Base-by-base conservation (phyloP, 2,888 invertebrate genomes). In the Pyralis farinalis region DNA sequence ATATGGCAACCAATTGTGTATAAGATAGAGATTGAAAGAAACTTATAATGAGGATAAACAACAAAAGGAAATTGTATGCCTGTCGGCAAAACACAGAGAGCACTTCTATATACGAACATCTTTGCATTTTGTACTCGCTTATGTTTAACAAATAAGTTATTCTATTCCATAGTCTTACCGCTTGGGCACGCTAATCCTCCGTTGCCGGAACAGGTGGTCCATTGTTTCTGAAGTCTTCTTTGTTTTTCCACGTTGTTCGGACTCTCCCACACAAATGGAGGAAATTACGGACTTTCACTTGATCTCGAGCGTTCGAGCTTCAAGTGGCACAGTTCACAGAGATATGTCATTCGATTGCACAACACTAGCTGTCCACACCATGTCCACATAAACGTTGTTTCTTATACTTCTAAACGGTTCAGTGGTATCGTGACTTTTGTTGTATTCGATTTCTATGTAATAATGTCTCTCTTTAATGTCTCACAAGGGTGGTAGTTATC, bases 171-270 rank as follows among this genome's bases (percentile, higher is more conserved):
- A 51, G 49, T 51, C 82, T 88, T 63, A 90, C 84, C 81, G 71
- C 72, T 84, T 90, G 61, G 82, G 88, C 64, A 82, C 80, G 64
- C 77, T 87, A 58, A 80, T 79, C 70, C 85, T 79, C 55, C 89
- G 74, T 59, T 81, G 88, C 62, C 85, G 85, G 77, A 89, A 88
- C 77, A 84, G 79, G 73, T 82, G 85, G 62, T 85, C 84, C 86
- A 81, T 90, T 86, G 79, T 86, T 60, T 71, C 63, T 56, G 43
- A 50, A 53, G 48, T 64, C 58, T 55, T 61, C 68, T 71, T 69
- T 70, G 71, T 73, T 61, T 76, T 67, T 59, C 59, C 63, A 66
- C 72, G 71, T 63, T 48, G 57, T 50, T 65, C 67, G 71, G 68
- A 70, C 66, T 70, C 65, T 77, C 75, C 63, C 84, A 81, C 76